Percentiles rank a stretch among this genome's conserved stretches.
These are phyloP conservation scores for Ptilonorhynchus violaceus DNA, from an alignment of 2,113 vertebrate genomes.

Conservation along the genomic window DNA sequence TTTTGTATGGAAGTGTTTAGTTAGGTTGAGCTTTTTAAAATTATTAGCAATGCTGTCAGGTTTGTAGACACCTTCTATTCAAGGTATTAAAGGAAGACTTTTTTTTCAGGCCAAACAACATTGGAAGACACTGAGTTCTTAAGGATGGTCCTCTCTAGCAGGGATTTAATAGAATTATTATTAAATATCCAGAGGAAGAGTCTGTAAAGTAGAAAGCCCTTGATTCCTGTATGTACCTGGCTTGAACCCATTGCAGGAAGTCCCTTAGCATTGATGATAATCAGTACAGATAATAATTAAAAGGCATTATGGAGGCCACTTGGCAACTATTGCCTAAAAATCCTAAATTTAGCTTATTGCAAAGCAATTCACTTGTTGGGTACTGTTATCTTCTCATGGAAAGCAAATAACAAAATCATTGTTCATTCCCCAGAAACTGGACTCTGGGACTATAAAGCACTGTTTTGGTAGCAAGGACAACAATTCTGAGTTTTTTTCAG, in stretches of 20 bases:
- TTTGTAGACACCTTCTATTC: not conserved
- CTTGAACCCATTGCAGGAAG: not conserved
- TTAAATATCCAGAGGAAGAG: not conserved
- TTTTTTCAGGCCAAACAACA: not conserved
- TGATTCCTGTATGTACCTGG: not conserved
- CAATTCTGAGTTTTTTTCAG: not conserved
- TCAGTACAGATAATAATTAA: not conserved
- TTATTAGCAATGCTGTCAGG: not conserved
- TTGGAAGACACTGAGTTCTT: not conserved
- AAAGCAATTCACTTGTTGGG: not conserved
- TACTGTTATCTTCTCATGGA: not conserved
- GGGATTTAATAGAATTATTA: not conserved
- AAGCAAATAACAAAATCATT: not conserved
- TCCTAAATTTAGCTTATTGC: not conserved
- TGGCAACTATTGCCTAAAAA: not conserved
- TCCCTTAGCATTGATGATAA: not conserved
- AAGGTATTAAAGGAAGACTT: not conserved
- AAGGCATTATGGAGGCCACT: accelerated
- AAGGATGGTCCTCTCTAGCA: not conserved
- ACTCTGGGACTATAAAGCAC: not conserved
- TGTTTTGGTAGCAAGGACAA: not conserved
- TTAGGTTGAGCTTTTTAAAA: not conserved
- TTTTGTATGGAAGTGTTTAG: not conserved
- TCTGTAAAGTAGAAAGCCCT: not conserved
- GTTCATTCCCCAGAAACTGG: not conserved